Percentiles rank a stretch among this genome's conserved stretches.
Evolutionary conservation across 2,888 invertebrate species (phyloP).

Genomic region (Biston stratarius): DNA sequence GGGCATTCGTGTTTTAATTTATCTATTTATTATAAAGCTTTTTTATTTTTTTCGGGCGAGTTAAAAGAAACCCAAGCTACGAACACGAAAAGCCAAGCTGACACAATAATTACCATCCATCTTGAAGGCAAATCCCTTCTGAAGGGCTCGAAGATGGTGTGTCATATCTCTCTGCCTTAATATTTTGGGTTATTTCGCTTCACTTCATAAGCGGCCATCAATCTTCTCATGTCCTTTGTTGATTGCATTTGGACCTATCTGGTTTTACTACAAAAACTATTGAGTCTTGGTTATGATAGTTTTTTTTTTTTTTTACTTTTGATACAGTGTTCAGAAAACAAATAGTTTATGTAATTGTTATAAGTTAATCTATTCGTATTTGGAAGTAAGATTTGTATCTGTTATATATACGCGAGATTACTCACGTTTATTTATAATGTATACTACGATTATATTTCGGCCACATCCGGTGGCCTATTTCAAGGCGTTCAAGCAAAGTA

Average conservation of each 20-base stretch:
- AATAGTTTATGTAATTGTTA: no score
- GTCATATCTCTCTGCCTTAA: conserved; percentile 16
- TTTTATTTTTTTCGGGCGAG: conserved; percentile 1
- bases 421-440: no score
- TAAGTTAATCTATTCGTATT: no score
- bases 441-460: no score
- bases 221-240: conserved; percentile 17
- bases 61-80: conserved; percentile 10
- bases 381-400: no score
- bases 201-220: conserved; percentile 19
- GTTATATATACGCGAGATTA: no score
- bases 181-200: conserved; percentile 21
- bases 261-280: background rate
- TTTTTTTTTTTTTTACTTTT: background rate
- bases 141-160: conserved; percentile 15
- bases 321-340: no score
- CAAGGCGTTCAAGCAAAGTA: no score
- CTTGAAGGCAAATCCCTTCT: conserved; percentile 29
- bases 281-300: no score
- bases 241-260: conserved; percentile 6
- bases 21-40: no score
- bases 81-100: conserved; percentile 20
- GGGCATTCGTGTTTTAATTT: no score
- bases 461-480: no score
- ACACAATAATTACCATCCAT: conserved; percentile 32